Percentiles rank a stretch among this genome's conserved stretches.
These are phyloP conservation scores for Aulostomus chinensis DNA, from an alignment of 2,797 vertebrate species.

Conservation along the genomic window DNA sequence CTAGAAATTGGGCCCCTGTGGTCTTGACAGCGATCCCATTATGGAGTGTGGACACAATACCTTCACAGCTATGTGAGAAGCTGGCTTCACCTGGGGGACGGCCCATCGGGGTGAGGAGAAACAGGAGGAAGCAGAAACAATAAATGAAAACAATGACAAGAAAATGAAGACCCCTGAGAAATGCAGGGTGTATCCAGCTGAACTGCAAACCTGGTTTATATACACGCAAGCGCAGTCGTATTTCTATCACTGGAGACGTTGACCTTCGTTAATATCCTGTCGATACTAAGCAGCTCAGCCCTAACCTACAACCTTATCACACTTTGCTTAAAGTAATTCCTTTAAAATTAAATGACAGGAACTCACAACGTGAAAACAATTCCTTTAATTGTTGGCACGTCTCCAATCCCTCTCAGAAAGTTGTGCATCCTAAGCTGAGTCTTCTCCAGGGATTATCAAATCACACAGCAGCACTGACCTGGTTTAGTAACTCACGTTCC, in stretches of 20 bases:
- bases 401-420: too few species aligned
- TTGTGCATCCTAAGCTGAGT: too few species aligned
- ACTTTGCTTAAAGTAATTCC: too few species aligned
- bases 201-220: slow-evolving; percentile 50
- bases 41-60: slow-evolving; percentile 57
- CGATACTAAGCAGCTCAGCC: too few species aligned
- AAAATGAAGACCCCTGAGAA: slow-evolving; percentile 82
- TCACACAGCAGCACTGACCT: slow-evolving; percentile 42
- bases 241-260: not conserved
- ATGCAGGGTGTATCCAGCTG: slow-evolving; percentile 52
- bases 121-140: slow-evolving; percentile 69
- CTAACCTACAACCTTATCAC: too few species aligned
- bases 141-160: slow-evolving; percentile 61
- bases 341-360: too few species aligned
- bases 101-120: slow-evolving; percentile 34
- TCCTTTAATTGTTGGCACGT: too few species aligned
- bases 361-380: too few species aligned
- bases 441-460: slow-evolving; percentile 30
- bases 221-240: slow-evolving; percentile 1
- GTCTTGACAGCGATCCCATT: slow-evolving; percentile 56
- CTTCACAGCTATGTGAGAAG: slow-evolving; percentile 58
- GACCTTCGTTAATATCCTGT: slow-evolving; percentile 1
- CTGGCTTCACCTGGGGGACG: slow-evolving; percentile 46
- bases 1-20: slow-evolving; percentile 31
- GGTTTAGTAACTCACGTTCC: slow-evolving; percentile 30